Base-by-base conservation (phyloP, 1,140 invertebrate species). In the Eulimnadia texana region DNA sequence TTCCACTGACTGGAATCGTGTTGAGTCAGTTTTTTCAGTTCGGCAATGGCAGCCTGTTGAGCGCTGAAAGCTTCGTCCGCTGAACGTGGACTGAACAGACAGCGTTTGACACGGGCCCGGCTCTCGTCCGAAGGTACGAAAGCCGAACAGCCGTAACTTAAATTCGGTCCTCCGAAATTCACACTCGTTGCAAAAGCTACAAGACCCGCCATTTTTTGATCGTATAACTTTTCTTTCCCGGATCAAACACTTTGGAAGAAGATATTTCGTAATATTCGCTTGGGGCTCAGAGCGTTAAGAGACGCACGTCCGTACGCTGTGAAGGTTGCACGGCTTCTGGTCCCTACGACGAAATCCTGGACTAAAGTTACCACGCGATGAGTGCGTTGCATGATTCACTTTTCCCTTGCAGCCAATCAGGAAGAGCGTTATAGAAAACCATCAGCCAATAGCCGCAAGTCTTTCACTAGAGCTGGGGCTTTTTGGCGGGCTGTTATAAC, bases 61-160 rank as follows among this genome's bases (percentile, higher is more conserved):
- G 55, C 55, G 13, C 13, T 27, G n/a, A 61, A 51, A 19, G 60
- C 60, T 53, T 61, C 60, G 27, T 61, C 60, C 20, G 60, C 49
- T 20, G 60, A 33, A 25, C 49, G 50, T 28, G 60, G 50, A 16
- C 60, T 51, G 16, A 61, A 61, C 11, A 61, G 51, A 27, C 60
- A 61, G 1, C 60, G 60, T 10, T 47, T 52, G 2, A 55, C 60
- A 20, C 60, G 60, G 11, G 60, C 27, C 27, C 51, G 13, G 16
- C 50, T 33, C 16, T 20, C 53, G 10, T 50, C 13, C n/a, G n/a
- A 52, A 13, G 60, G 60, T 20, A 29, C 11, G 23, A 61, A 42
- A 42, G 33, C 6, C 33, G 16, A 42, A 42, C 33, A 9, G 33
- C 6, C 16, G 6, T 9, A 9, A 42, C 16, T 42, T 6, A 9